A percentile compares a stretch with the other conserved stretches of the same genome.
Evolutionary conservation across 2,888 invertebrate genomes (phyloP).

Genomic region (Trichogramma evanescens): DNA sequence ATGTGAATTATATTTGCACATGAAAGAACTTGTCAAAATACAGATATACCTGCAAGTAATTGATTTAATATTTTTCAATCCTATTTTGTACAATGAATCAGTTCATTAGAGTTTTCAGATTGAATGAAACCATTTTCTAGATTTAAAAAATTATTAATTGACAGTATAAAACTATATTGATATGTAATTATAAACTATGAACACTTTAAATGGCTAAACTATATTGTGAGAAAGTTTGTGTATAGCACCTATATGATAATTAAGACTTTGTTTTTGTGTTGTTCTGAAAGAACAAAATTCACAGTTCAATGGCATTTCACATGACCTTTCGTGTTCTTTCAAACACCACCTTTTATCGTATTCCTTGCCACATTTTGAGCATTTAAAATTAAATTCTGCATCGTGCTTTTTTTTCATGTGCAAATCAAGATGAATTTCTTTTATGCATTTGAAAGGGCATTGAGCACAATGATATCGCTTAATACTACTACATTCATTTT

Average conservation of each 20-base stretch:
- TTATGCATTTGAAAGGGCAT: constrained; percentile 21
- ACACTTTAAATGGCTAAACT: constrained; percentile 11
- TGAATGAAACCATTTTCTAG: too few species aligned
- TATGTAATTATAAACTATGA: too few species aligned
- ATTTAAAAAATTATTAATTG: too few species aligned
- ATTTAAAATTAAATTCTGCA: constrained; percentile 20
- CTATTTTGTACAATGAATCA: too few species aligned
- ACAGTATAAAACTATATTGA: too few species aligned
- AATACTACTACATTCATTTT: constrained; percentile 20
- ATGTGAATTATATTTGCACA: too few species aligned
- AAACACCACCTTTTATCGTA: constrained; percentile 22
- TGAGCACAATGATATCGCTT: constrained; percentile 22
- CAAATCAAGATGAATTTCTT: constrained; percentile 22
- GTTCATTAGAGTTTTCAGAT: too few species aligned
- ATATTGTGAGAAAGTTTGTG: constrained; percentile 20
- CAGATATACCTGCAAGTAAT: too few species aligned
- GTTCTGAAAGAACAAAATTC: constrained; percentile 21
- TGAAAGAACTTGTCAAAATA: too few species aligned
- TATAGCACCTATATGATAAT: constrained; percentile 22
- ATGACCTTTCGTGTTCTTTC: constrained; percentile 22
- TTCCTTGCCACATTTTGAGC: constrained; percentile 22
- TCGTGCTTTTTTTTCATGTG: constrained; percentile 23
- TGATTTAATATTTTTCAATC: too few species aligned
- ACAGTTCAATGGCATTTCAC: constrained; percentile 20
- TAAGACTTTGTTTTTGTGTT: constrained; percentile 22